Evolutionary conservation across 2,113 vertebrate species (phyloP), one percentile per base, ranked within the genome.

Genomic region (Gambusia affinis): DNA sequence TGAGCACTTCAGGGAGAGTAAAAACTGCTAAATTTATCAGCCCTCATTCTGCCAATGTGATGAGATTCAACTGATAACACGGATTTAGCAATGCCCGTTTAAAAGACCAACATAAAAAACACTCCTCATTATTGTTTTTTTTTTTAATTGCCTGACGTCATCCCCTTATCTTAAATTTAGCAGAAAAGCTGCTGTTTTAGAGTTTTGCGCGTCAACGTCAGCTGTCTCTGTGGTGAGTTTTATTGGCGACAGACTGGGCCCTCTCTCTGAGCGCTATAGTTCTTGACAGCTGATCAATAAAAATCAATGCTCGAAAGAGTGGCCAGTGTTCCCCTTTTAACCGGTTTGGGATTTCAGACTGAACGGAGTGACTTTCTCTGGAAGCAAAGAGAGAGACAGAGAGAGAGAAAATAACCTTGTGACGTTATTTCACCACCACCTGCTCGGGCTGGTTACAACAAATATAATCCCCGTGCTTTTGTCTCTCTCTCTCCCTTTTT

Each of bases 391-490:
- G 0, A 37, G 10, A 11, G 35, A 37, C 2, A 37, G 35, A 11
- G 35, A 37, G 10, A 37, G 1, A 35, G 33, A 35, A 35, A 35
- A 35, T 0, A 8, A 67, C 12, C 42, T 42, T 33, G 37, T 65
- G 47, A 69, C 10, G 12, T 17, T 31, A 44, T 72, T 72, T 24
- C 22, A 29, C 70, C 22, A 4, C 70, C 64, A 37, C 47, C 39
- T 15, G 39, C 39, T 42, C 12, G 39, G 39, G 4, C 15, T 42
- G 39, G 74, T 54, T 77, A 72, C 68, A 72, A 3, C 27, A 62
- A 73, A 81, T 71, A 68, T 11, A 70, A 74, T 67, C 60, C 42
- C 17, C 4, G 44, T 15, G 39, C 39, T 42, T 15, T 42, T 42
- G 12, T 42, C 35, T 42, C 39, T 15, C 12, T 42, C 12, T 42